These are phyloP conservation scores for Crocuta crocuta DNA, from an alignment of 2,113 vertebrate genomes.

Conservation along the genomic window DNA sequence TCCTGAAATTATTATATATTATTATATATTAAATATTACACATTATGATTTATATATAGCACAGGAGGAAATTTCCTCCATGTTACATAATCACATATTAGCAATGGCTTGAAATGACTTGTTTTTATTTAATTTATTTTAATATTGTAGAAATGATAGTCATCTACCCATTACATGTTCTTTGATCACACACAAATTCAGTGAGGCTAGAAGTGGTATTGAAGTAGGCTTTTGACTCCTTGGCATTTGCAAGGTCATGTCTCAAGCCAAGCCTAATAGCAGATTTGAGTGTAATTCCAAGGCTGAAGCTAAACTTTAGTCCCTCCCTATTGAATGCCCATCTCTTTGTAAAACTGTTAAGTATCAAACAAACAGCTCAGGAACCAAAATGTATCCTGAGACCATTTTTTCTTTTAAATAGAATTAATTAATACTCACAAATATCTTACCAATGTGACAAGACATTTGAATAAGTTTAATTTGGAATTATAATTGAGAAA, in stretches of 20 bases:
- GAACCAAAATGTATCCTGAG: background rate
- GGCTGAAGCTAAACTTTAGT: background rate
- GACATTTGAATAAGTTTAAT: constrained; percentile 67
- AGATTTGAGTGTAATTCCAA: background rate
- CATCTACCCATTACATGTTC: background rate
- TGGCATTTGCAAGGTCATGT: background rate
- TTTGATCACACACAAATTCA: background rate
- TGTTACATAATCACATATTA: background rate
- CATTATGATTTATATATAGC: too few relatives aligned
- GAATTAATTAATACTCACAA: constrained; percentile 63
- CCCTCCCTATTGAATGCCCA: background rate
- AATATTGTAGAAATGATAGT: background rate
- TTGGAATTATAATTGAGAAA: constrained; percentile 72
- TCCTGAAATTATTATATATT: too few relatives aligned
- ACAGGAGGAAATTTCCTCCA: background rate
- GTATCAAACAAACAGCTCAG: background rate
- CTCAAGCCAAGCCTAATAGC: background rate
- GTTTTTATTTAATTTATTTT: background rate
- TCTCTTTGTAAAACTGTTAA: background rate
- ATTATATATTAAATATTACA: too few relatives aligned
- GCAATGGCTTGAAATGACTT: background rate
- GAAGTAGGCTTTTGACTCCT: background rate
- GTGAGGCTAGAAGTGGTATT: background rate
- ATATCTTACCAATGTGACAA: constrained; percentile 61
- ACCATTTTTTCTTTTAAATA: constrained; percentile 60